Conservation (phyloP, 2,797 vertebrate species). For the Poeciliopsis paucimaculata region DNA sequence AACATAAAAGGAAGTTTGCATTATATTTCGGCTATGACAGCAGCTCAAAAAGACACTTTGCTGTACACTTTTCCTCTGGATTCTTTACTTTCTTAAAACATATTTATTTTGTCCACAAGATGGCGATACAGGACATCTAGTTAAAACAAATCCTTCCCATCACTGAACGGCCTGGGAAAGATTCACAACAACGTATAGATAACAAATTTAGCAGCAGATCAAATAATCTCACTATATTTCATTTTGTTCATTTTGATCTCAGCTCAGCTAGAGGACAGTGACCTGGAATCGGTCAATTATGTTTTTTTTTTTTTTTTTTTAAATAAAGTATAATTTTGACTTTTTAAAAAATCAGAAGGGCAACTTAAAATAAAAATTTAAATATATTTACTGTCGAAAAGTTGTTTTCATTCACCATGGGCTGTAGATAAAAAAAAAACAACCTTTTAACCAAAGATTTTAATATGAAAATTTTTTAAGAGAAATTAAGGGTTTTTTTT, state of each 20-base stretch:
- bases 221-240: neutral
- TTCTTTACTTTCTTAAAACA: neutral
- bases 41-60: neutral
- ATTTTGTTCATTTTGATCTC: neutral
- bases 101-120: conserved; percentile 33
- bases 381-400: neutral
- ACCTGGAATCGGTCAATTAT: neutral
- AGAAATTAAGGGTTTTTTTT: neutral
- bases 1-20: neutral
- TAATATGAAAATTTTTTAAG: neutral
- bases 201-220: neutral
- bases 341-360: neutral
- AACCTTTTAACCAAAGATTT: neutral
- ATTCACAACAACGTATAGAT: neutral
- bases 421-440: neutral
- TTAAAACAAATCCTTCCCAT: neutral
- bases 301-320: neutral
- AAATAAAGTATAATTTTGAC: neutral
- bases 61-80: neutral
- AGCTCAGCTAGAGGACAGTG: neutral
- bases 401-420: neutral
- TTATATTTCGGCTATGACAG: neutral
- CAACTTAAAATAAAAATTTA: neutral
- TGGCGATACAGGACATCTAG: conserved; percentile 41
- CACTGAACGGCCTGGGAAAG: no score